phyloP scores from a whole-genome alignment of 2,888 invertebrate genomes.

The Dynastes tityus region DNA sequence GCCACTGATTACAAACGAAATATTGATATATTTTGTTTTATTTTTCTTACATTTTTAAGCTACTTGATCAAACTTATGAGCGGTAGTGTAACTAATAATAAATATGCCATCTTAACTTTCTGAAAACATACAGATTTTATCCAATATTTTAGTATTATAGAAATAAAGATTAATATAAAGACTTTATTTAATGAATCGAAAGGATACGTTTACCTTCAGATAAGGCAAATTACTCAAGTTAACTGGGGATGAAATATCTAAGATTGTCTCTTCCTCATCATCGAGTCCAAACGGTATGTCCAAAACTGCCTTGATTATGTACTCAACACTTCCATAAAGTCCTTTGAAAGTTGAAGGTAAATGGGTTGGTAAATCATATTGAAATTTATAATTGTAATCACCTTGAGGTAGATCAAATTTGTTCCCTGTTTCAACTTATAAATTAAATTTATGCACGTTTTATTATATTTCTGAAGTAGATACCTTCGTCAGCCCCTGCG shows the following conservation, averaged over 20 bases:
- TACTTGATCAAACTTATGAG: too few relatives aligned
- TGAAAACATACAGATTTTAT: too few relatives aligned
- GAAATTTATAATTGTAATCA: conserved; percentile 17
- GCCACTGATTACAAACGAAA: too few relatives aligned
- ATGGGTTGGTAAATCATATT: conserved; percentile 13
- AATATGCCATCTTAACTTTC: too few relatives aligned
- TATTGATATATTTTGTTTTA: too few relatives aligned
- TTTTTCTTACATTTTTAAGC: too few relatives aligned
- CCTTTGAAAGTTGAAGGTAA: conserved; percentile 25
- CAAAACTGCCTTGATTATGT: conserved; percentile 1
- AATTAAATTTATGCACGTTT: neutral
- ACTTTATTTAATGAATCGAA: neutral
- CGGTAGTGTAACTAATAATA: too few relatives aligned
- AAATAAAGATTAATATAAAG: neutral
- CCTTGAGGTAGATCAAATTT: neutral
- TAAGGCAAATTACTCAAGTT: conserved; percentile 11
- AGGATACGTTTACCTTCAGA: neutral
- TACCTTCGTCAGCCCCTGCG: neutral
- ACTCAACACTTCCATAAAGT: neutral
- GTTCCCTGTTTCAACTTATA: neutral
- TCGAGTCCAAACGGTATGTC: conserved; percentile 22
- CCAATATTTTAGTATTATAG: neutral
- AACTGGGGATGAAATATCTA: conserved; percentile 15
- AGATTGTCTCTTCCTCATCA: conserved; percentile 3
- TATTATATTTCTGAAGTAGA: neutral